phyloP scores from a whole-genome alignment of 2,888 invertebrate species.

The Lasioglossum oenotherae region DNA sequence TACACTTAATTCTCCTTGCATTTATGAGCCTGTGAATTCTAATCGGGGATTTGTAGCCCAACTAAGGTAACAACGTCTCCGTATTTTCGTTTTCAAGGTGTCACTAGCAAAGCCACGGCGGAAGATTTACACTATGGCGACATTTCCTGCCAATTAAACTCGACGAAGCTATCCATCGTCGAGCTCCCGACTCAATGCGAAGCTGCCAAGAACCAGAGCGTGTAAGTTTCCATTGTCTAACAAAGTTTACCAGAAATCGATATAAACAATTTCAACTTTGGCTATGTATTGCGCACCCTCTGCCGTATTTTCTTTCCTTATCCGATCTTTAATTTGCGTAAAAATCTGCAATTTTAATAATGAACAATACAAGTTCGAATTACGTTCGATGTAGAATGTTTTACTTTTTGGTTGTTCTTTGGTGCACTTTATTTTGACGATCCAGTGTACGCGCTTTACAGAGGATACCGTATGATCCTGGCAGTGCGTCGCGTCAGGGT shows the following conservation, averaged over 20 bases:
- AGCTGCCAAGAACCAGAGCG: slow-evolving; percentile 85
- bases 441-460: neutral
- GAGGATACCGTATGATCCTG: neutral
- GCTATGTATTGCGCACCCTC: no score
- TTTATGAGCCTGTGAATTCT: neutral
- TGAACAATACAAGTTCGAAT: neutral
- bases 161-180: slow-evolving; percentile 85
- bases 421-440: neutral
- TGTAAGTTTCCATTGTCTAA: slow-evolving; percentile 81
- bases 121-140: slow-evolving; percentile 94
- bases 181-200: slow-evolving; percentile 87
- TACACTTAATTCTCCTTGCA: neutral
- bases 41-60: neutral
- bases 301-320: no score
- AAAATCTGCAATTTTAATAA: neutral
- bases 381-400: neutral
- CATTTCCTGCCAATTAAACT: slow-evolving; percentile 92
- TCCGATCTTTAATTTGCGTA: no score
- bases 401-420: neutral
- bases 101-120: slow-evolving; percentile 94
- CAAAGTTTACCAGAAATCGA: neutral
- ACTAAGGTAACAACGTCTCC: neutral
- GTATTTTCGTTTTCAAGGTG: slow-evolving; percentile 84
- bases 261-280: neutral
- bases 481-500: neutral